Conservation (phyloP, 2,888 invertebrate species). For the Acronicta psi region DNA sequence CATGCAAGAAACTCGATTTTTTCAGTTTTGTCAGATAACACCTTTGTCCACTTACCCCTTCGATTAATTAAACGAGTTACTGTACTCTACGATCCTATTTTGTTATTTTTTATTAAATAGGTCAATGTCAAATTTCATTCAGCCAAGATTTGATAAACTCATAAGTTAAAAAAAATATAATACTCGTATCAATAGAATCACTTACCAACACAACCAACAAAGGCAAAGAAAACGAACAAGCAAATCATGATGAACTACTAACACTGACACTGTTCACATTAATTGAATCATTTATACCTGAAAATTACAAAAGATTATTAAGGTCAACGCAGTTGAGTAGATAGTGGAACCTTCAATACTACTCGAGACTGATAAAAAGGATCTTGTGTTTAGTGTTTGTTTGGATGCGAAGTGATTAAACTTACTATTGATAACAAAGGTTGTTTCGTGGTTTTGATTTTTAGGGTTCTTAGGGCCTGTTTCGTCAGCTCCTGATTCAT, state of each 20-base stretch:
- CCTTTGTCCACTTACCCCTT: too few species aligned
- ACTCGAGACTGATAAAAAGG: constrained; percentile 72
- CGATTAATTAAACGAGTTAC: too few species aligned
- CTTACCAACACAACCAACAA: constrained; percentile 57
- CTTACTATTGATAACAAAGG: constrained; percentile 14
- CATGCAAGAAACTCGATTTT: too few species aligned
- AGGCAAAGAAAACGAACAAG: constrained; percentile 53
- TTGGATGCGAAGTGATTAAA: constrained; percentile 26
- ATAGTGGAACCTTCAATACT: constrained; percentile 80
- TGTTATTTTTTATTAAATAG: too few species aligned
- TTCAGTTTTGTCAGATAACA: too few species aligned
- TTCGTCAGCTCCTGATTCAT: too few species aligned
- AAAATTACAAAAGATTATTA: constrained; percentile 77
- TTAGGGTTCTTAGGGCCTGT: constrained; percentile 20
- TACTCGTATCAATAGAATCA: too few species aligned
- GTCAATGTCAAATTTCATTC: too few species aligned
- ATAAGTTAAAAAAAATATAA: too few species aligned
- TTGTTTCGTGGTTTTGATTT: constrained; percentile 2
- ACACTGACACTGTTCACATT: constrained; percentile 44
- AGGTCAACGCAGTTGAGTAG: constrained; percentile 76
- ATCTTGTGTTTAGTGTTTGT: constrained; percentile 54
- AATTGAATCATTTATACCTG: constrained; percentile 73
- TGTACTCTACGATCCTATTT: too few species aligned
- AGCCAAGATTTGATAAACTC: background rate
- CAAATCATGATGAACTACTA: constrained; percentile 64